Evolutionary conservation across 2,797 vertebrate species (phyloP), one percentile per base, ranked within the genome.

Genomic region (Microctenopoma stevenorrisi): DNA sequence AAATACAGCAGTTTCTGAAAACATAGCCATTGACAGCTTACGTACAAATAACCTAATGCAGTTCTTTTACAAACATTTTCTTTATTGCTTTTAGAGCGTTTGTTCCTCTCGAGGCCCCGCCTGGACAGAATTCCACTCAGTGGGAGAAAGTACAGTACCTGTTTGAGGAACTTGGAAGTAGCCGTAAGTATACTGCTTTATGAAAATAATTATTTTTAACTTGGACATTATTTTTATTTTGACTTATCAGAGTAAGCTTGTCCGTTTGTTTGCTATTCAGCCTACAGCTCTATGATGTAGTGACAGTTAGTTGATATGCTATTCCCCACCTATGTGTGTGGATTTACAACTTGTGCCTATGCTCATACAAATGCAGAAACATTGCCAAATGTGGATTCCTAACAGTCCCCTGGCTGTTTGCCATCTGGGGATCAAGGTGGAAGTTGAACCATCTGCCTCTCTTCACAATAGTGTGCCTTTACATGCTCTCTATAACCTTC

Each of bases 141-240:
- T 97, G 97, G 96, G 96, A 98, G 66, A 99, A 97, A 90, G 95
- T 98, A 15, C 96, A 97, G 62, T 94, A 96, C 43, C 88, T 99
- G 12, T 97, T 99, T 90, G 94, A 97, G 86, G 97, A 99, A 88
- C 94, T 99, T 82, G 97, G 96, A 79, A 99, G 95, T 76, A 95
- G 94, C 83, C 94, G 98, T 99, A 95, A 98, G 97, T 96, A 87
- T 4, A 68, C 2, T 13, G 10, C 53, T 13, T 71, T 69, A 25
- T 38, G 0, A 54, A 50, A 42, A 38, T 1, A 0, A 9, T 18
- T 58, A 7, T 44, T 46, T 69, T 52, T 22, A 50, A 35, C 33
- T 28, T 4, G 26, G 33, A 8, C 9, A 35, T 47, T 30, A 7
- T 43, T 61, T 61, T 38, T 53, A 8, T 12, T 25, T 2, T 46